Evolutionary conservation across 2,888 invertebrate genomes (phyloP).

Genomic region (Venusia cambrica): DNA sequence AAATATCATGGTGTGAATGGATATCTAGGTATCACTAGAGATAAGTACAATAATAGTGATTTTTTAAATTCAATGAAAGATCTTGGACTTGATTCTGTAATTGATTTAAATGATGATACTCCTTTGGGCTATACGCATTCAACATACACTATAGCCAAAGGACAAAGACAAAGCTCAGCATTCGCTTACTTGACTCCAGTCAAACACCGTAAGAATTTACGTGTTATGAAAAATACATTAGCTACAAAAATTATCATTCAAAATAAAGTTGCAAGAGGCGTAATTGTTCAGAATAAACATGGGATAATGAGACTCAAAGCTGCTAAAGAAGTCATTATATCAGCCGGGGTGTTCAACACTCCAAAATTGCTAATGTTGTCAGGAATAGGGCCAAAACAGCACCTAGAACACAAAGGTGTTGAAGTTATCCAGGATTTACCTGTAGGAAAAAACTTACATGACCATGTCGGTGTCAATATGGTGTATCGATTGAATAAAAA

Average conservation of each 20-base stretch:
- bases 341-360: background rate
- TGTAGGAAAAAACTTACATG: background rate
- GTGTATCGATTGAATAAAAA: no score
- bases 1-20: background rate
- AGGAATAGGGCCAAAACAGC: constrained; percentile 1
- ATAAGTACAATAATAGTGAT: no score
- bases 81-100: no score
- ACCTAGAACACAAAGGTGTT: background rate
- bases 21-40: no score
- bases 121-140: no score
- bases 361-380: background rate
- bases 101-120: no score
- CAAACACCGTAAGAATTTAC: background rate
- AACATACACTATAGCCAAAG: no score
- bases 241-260: constrained; percentile 1
- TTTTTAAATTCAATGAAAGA: no score
- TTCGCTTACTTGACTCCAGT: background rate
- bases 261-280: background rate
- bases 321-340: background rate
- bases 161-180: background rate
- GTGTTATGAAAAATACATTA: background rate
- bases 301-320: constrained; percentile 1
- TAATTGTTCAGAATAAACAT: no score
- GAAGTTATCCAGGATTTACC: background rate
- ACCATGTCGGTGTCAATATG: background rate